phyloP scores from a whole-genome alignment of 2,888 invertebrate genomes.

The Noctua fimbriata region DNA sequence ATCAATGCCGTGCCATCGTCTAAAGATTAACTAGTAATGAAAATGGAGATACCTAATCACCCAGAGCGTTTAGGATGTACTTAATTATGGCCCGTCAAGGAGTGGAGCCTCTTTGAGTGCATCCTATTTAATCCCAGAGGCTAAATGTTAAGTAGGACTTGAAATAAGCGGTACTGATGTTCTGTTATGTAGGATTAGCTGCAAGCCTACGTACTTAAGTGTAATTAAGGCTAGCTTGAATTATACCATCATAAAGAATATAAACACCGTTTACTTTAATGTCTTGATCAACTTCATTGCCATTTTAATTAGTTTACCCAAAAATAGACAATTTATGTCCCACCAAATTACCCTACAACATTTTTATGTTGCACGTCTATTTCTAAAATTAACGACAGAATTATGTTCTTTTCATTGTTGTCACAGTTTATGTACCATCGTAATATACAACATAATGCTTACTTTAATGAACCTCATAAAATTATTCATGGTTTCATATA shows the following conservation, averaged over 20 bases:
- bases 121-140: neutral
- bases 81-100: neutral
- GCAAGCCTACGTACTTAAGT: neutral
- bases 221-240: neutral
- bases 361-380: slow-evolving; percentile 42
- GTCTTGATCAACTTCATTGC: slow-evolving; percentile 26
- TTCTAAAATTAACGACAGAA: slow-evolving; percentile 43
- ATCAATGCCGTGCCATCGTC: neutral
- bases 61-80: no score
- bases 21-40: neutral
- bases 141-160: neutral
- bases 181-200: neutral
- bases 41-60: neutral
- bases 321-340: slow-evolving; percentile 26
- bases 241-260: slow-evolving; percentile 11
- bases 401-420: slow-evolving; percentile 58
- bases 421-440: slow-evolving; percentile 55
- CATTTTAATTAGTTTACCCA: slow-evolving; percentile 35
- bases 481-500: slow-evolving; percentile 71
- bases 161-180: neutral
- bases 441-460: slow-evolving; percentile 59
- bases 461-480: slow-evolving; percentile 78
- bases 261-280: slow-evolving; percentile 2
- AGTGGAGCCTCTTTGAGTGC: neutral
- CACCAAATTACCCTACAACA: slow-evolving; percentile 20